A percentile compares a stretch with the other conserved stretches of the same genome.
These are phyloP conservation scores for Euleptes europaea DNA, from an alignment of 2,113 vertebrate species.

Conservation along the genomic window DNA sequence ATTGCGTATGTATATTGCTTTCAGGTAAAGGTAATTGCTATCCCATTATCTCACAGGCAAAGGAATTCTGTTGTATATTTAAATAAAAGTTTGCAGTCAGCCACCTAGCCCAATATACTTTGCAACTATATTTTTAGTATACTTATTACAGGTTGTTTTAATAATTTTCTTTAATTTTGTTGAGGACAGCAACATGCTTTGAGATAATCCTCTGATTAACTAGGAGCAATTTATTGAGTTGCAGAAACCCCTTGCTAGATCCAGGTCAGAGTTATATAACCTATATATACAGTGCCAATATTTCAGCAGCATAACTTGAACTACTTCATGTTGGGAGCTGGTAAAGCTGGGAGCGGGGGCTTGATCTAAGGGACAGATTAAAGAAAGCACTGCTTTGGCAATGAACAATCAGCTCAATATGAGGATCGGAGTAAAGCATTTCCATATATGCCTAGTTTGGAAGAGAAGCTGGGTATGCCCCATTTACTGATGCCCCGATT, in stretches of 20 bases:
- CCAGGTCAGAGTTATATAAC: background rate
- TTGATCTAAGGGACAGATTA: background rate
- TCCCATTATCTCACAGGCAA: background rate
- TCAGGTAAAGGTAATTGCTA: background rate
- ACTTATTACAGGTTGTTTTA: background rate
- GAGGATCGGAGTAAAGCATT: slow-evolving; percentile 22
- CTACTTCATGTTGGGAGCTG: slow-evolving; percentile 20
- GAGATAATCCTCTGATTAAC: background rate
- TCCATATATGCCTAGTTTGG: slow-evolving; percentile 28
- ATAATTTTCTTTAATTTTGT: background rate
- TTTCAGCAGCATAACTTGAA: background rate
- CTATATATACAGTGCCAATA: background rate
- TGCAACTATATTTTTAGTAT: background rate
- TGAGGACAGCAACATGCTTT: background rate
- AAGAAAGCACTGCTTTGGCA: slow-evolving; percentile 13
- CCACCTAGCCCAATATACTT: background rate
- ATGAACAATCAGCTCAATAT: background rate
- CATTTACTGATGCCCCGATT: background rate
- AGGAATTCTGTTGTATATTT: background rate
- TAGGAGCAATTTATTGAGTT: background rate
- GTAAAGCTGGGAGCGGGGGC: background rate
- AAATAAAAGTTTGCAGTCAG: background rate
- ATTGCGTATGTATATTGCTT: background rate
- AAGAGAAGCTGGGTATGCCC: background rate
- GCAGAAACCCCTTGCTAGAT: background rate